phyloP scores from a whole-genome alignment of 1,140 invertebrate species.

The Drosophila ercepeae region DNA sequence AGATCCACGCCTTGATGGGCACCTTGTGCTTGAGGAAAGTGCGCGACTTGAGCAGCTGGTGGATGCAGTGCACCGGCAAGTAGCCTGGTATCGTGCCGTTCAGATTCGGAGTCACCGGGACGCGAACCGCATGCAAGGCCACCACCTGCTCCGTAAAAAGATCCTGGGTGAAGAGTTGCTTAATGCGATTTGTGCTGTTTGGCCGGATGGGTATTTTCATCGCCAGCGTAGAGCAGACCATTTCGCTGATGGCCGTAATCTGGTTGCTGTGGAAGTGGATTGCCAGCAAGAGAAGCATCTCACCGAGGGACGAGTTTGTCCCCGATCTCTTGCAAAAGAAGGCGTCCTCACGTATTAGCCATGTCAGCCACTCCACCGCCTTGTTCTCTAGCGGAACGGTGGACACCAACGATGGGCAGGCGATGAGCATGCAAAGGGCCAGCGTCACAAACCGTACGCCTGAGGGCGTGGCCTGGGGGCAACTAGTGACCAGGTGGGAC shows the following conservation, averaged over 20 bases:
- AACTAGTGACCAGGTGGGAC: slow-evolving; percentile 93
- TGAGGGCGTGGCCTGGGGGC: slow-evolving; percentile 94
- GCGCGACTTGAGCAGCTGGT: slow-evolving; percentile 96
- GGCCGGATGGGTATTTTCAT: slow-evolving; percentile 97
- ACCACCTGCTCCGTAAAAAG: slow-evolving; percentile 99
- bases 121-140: slow-evolving; percentile 96
- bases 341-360: slow-evolving; percentile 95
- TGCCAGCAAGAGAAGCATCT: slow-evolving; percentile 97
- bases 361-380: slow-evolving; percentile 97
- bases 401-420: slow-evolving; percentile 94
- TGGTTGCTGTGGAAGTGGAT: slow-evolving; percentile 99
- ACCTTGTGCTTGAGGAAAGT: slow-evolving; percentile 98
- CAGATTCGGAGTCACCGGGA: slow-evolving; percentile 95
- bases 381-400: slow-evolving; percentile 92
- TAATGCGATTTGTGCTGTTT: slow-evolving; percentile 95
- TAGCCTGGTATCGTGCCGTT: slow-evolving; percentile 96
- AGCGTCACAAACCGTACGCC: slow-evolving; percentile 97
- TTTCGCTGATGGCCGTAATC: slow-evolving; percentile 94
- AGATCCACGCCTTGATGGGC: slow-evolving; percentile 97
- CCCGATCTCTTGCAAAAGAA: slow-evolving; percentile 92
- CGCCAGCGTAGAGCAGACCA: slow-evolving; percentile 96
- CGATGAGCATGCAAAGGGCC: slow-evolving; percentile 96
- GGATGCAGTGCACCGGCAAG: slow-evolving; percentile 98
- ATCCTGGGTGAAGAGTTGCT: slow-evolving; percentile 98
- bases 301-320: slow-evolving; percentile 94